Base-by-base conservation (phyloP, 2,113 vertebrate genomes). In the Ceyx melanurus region DNA sequence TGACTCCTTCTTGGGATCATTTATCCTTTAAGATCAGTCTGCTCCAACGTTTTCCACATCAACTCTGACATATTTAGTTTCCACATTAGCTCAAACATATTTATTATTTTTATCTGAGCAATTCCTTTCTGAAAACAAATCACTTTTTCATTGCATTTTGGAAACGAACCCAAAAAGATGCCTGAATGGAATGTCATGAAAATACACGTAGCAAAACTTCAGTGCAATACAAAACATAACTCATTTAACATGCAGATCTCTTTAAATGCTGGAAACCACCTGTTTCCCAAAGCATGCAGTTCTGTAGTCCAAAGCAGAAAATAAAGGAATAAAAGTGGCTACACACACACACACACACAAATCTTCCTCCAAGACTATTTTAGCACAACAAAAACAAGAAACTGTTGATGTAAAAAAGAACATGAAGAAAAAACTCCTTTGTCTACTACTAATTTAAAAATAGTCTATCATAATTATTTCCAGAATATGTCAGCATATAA, bases 21-120 rank as follows among this genome's bases (percentile, higher is more conserved):
- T 96, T 90, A 75, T 94, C 68, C 75, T 66, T 53, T 40, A 56
- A 94, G 37, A 54, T 77, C 67, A 57, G 40, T 35, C 19, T 83
- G 26, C 45, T n/a, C 58, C 56, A 37, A 82, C 35, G 80, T 88
- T 93, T 93, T 93, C 89, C 93, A 83, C 80, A 86, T 80, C 88
- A 88, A 58, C 50, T 80, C 81, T 86, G 82, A 87, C 72, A 90
- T 94, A 83, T 9, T 92, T 76, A 88, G 77, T 97, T 97, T 94
- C 90, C 79, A 86, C 57, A 56, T 87, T 92, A 90, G 58, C 81
- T 89, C 13, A 58, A 96, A 53, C 31, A 43, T 90, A 89, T 73
- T 91, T 77, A 91, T 94, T 93, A 92, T 96, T 92, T 96, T 84
- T 89, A 95, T 86, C 53, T 76, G 82, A 95, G 86, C 64, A 93